Evolutionary conservation across 1,140 invertebrate species (phyloP).

Genomic region (Tetranychus cinnabarinus): DNA sequence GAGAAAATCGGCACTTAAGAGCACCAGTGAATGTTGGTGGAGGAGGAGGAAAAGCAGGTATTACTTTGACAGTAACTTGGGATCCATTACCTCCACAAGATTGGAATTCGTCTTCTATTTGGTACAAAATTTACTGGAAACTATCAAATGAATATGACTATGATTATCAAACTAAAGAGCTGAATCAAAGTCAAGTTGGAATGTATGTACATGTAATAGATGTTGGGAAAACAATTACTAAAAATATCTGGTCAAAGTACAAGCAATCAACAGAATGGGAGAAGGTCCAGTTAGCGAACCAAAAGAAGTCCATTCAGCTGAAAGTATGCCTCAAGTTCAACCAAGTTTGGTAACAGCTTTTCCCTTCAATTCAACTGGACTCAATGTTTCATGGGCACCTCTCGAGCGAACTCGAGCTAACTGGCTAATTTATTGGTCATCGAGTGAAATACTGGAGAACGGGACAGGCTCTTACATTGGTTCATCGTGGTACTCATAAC

Average conservation of each 20-base stretch:
- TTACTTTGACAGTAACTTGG: slow-evolving; percentile 83
- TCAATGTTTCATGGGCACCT: slow-evolving; percentile 71
- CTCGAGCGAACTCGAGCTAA: slow-evolving; percentile 57
- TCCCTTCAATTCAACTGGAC: slow-evolving; percentile 65
- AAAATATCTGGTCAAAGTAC: slow-evolving; percentile 67
- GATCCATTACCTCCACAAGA: slow-evolving; percentile 42
- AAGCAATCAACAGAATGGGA: slow-evolving; percentile 50
- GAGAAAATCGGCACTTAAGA: slow-evolving; percentile 47
- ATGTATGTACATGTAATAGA: slow-evolving; percentile 28
- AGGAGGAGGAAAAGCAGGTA: slow-evolving; percentile 84
- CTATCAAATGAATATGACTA: slow-evolving; percentile 26
- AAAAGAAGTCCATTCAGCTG: slow-evolving; percentile 59
- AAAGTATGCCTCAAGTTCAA: slow-evolving; percentile 71
- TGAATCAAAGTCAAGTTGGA: slow-evolving; percentile 49
- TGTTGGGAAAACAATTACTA: slow-evolving; percentile 59
- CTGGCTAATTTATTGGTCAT: slow-evolving; percentile 69
- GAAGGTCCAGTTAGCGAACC: slow-evolving; percentile 50
- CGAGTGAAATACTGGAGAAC: slow-evolving; percentile 71
- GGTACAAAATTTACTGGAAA: slow-evolving; percentile 76
- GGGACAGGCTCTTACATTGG: slow-evolving; percentile 53
- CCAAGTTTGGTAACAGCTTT: slow-evolving; percentile 50
- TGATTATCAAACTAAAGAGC: slow-evolving; percentile 37
- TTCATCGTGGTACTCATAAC: slow-evolving; percentile 44
- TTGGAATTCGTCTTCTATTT: slow-evolving; percentile 64
- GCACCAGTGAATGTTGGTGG: slow-evolving; percentile 46